Percentiles rank a stretch among this genome's conserved stretches.
Evolutionary conservation across 2,888 invertebrate species (phyloP).

Genomic region (Plusia festucae): DNA sequence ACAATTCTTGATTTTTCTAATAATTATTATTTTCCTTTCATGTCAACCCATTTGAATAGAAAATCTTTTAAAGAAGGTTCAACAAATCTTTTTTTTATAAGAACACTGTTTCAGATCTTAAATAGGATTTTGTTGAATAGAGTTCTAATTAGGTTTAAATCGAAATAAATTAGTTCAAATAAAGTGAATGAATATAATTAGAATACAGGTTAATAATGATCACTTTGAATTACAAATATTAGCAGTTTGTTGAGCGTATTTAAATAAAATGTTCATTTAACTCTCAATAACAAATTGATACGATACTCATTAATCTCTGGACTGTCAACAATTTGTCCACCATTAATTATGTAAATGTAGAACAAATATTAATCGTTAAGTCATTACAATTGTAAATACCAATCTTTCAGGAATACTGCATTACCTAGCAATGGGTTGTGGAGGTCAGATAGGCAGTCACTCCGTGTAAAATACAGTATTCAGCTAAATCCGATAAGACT

Average conservation of each 20-base stretch:
- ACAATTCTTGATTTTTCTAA: constrained; percentile 1
- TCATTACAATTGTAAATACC: too few relatives aligned
- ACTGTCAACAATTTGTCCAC: too few relatives aligned
- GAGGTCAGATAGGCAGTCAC: too few relatives aligned
- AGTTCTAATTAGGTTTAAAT: not conserved
- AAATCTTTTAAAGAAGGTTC: not conserved
- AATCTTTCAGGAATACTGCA: too few relatives aligned
- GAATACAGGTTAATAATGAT: not conserved
- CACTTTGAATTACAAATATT: not conserved
- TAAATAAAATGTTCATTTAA: not conserved
- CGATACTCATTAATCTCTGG: too few relatives aligned
- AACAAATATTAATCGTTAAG: too few relatives aligned
- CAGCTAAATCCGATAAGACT: too few relatives aligned
- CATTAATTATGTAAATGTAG: not conserved
- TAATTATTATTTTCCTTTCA: not conserved
- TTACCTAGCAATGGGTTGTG: too few relatives aligned
- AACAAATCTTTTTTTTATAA: not conserved
- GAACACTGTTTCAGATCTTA: not conserved
- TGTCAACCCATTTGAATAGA: not conserved
- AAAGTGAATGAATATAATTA: not conserved
- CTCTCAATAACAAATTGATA: not conserved
- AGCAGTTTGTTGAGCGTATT: not conserved
- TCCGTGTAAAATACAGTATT: too few relatives aligned
- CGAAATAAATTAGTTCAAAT: not conserved
- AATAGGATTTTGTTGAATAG: not conserved